Base-by-base conservation (phyloP, 2,888 invertebrate genomes). In the Toxonevra muliebris region DNA sequence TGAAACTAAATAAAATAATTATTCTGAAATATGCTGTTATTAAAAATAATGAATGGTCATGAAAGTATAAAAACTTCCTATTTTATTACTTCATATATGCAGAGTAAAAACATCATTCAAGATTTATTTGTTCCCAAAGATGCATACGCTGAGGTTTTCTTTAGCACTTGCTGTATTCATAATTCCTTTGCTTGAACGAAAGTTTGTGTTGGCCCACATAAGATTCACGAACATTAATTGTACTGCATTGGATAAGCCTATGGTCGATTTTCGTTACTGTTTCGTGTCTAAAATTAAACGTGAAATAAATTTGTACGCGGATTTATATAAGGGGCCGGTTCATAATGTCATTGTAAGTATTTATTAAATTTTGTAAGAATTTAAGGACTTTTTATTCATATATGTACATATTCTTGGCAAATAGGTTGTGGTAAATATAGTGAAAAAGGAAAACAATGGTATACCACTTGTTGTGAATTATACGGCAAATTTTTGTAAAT, bases 401-500 rank as follows among this genome's bases (percentile, higher is more conserved):
- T 52, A 52, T 13, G 7, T n/a, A 17, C 19, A 13, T 12, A 11
- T 45, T 45, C 9, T 60, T 20, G 12, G 5, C 20, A 17, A 5
- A 12, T 15, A 61, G 61, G 8, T 61, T 10, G 13, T 40, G 13
- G 0, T 53, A 15, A n/a, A 40, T 41, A 9, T 42, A 1, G 50
- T 12, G 13, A 63, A 68, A 30, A 64, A 55, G 11, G 54, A 13
- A 15, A 60, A 50, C 9, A 60, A 42, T 5, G 63, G 40, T 61
- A 43, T 19, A 12, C 64, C 64, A 5, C 64, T 64, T 60, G 55
- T 68, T n/a, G 64, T 60, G 17, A 64, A 68, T 60, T 9, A 52
- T 11, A 68, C 64, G n/a, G 45, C 15, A 1, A 50, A 63, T 48
- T 68, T 63, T 68, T 68, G 63, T n/a, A 1, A 52, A n/a, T 67